Evolutionary conservation across 1,140 invertebrate genomes (phyloP).

Genomic region (Drosophila truncata): DNA sequence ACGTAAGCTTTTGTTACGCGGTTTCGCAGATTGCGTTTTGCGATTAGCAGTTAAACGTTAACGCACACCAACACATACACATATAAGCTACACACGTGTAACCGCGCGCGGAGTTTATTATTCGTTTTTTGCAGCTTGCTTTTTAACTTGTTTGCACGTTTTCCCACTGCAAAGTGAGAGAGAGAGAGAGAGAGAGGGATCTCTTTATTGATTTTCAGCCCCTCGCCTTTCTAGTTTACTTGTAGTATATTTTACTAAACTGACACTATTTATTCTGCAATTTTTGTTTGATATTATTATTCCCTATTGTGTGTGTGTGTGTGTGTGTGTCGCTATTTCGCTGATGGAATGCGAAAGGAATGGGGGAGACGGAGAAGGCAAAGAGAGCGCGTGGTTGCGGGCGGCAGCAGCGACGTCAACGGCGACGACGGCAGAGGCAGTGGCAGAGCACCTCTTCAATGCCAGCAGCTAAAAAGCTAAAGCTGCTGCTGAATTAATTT

Average conservation of each 20-base stretch:
- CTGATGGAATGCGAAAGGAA: constrained; percentile 1
- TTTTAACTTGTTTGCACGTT: constrained; percentile 71
- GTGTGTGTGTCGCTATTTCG: constrained; percentile 29
- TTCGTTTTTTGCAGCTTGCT: constrained; percentile 42
- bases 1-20: constrained; percentile 68
- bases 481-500: constrained; percentile 42
- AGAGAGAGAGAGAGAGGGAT: constrained; percentile 20
- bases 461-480: constrained; percentile 67
- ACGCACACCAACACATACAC: constrained; percentile 29
- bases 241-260: constrained; percentile 27
- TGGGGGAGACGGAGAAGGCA: constrained; percentile 8
- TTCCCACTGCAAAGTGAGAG: constrained; percentile 35
- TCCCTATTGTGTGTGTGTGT: constrained; percentile 22
- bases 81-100: constrained; percentile 27
- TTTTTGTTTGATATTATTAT: constrained; percentile 70
- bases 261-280: constrained; percentile 31
- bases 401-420: constrained; percentile 35
- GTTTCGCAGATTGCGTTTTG: constrained; percentile 35
- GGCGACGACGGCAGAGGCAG: constrained; percentile 12
- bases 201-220: constrained; percentile 74
- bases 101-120: constrained; percentile 52
- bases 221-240: constrained; percentile 17
- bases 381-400: constrained; percentile 38
- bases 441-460: constrained; percentile 64
- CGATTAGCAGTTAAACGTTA: constrained; percentile 69